Evolutionary conservation across 2,113 vertebrate species (phyloP), one percentile per base, ranked within the genome.

Genomic region (Platysternon megacephalum): DNA sequence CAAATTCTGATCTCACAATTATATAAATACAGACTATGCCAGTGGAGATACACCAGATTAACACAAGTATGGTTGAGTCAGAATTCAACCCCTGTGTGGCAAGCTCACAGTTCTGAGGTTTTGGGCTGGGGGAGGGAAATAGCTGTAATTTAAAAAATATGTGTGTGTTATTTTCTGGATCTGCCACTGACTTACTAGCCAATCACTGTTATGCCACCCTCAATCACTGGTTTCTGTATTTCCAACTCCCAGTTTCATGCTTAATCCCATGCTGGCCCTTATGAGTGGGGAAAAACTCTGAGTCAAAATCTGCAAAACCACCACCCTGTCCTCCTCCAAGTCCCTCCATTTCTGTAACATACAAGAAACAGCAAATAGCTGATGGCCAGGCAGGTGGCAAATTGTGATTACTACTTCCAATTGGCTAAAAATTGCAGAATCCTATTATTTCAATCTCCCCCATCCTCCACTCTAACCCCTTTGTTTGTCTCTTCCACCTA

Each of bases 21-120:
- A 56, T 91, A 95, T 85, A 95, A 89, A 94, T 96, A 94, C 95
- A 96, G 92, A 85, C 11, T 93, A 94, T 48, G 17, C 49, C 93
- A 88, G 79, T 91, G 94, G 79, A 52, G 2, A 92, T 95, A 89
- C 92, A 86, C 94, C 82, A 96, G 90, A 96, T 91, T 87, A 95
- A 96, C 89, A 89, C 87, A 74, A 94, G 8, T 19, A 88, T 53
- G 90, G 94, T 95, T 80, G 85, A 96, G 91, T 80, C 81, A 86
- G 68, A 92, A 91, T 78, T 92, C 87, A 85, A 42, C 74, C 48
- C 56, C 56, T 65, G 11, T 51, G 79, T 65, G 42, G 78, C 91
- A 68, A 52, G 1, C 0, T 53, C 72, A 96, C 90, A 93, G n/a
- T 72, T 39, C n/a, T 72, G 35, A 72, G n/a, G 65, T 61, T 61